Conservation (phyloP, 2,113 vertebrate genomes). For the Oryzias curvinotus region DNA sequence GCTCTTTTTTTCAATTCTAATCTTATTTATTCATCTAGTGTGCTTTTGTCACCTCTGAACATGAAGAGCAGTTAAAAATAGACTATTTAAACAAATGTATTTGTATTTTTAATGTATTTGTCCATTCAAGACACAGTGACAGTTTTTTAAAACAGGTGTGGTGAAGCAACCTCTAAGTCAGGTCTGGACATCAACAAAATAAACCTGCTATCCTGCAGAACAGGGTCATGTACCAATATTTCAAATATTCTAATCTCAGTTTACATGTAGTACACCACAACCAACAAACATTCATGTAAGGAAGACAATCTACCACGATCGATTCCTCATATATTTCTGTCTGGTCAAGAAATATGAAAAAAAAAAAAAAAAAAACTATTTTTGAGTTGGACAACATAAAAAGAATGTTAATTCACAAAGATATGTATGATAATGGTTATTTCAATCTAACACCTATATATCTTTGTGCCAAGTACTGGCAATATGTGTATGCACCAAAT, state of each 20-base stretch:
- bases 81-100: constrained; percentile 39
- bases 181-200: constrained; percentile 18
- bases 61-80: constrained; percentile 35
- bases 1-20: constrained; percentile 37
- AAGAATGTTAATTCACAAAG: too few relatives aligned
- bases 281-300: too few relatives aligned
- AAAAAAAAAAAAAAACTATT: too few relatives aligned
- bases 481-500: too few relatives aligned
- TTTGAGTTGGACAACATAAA: too few relatives aligned
- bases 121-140: constrained; percentile 3
- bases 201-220: constrained; percentile 27
- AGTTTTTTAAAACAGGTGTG: constrained; percentile 29
- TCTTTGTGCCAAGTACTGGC: too few relatives aligned
- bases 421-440: too few relatives aligned
- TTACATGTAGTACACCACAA: neutral
- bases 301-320: too few relatives aligned
- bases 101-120: constrained; percentile 28
- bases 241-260: constrained; percentile 13
- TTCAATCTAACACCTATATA: too few relatives aligned
- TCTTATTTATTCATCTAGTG: constrained; percentile 54
- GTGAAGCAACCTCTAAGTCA: constrained; percentile 16
- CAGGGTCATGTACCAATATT: constrained; percentile 22
- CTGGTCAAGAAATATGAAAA: too few relatives aligned
- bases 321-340: too few relatives aligned
- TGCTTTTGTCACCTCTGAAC: constrained; percentile 25